Percentiles rank a stretch among this genome's conserved stretches.
These are phyloP conservation scores for Semotilus atromaculatus DNA, from an alignment of 2,797 vertebrate species.

Conservation along the genomic window DNA sequence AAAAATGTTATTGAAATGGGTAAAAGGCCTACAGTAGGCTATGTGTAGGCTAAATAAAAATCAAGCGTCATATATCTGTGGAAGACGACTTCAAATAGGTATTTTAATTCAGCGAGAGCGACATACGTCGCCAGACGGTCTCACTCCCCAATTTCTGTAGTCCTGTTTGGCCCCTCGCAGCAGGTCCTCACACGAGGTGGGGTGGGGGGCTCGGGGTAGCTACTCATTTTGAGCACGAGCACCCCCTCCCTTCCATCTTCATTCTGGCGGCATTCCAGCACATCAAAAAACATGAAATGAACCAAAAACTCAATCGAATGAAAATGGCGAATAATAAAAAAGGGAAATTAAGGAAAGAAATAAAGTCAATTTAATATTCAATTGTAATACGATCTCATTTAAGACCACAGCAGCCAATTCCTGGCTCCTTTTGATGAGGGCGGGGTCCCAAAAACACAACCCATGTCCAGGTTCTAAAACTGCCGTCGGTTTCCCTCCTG, in stretches of 20 bases:
- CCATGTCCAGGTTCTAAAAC: not conserved
- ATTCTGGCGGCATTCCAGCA: conserved; percentile 75
- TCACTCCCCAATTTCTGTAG: conserved; percentile 52
- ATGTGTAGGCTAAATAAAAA: not conserved
- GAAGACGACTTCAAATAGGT: not conserved
- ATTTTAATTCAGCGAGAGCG: conserved; percentile 1
- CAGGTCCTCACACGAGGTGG: conserved; percentile 58
- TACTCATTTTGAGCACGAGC: conserved; percentile 65
- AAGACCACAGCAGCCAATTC: not conserved
- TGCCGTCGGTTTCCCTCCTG: not conserved
- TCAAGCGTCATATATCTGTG: not conserved
- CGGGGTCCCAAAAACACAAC: not conserved
- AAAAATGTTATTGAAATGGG: not conserved
- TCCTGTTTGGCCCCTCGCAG: conserved; percentile 60
- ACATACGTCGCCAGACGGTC: conserved; percentile 52
- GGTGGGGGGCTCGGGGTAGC: conserved; percentile 55
- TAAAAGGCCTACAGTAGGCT: not conserved
- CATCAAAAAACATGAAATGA: conserved; percentile 47
- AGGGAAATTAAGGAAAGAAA: not conserved
- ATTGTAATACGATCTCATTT: not conserved
- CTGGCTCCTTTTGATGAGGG: not conserved
- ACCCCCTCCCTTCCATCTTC: conserved; percentile 64
- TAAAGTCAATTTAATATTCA: not conserved
- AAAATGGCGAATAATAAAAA: not conserved
- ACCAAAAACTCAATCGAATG: not conserved